Percentiles rank a stretch among this genome's conserved stretches.
Evolutionary conservation across 1,140 invertebrate species (phyloP).

Genomic region (Papilio aristodemus): DNA sequence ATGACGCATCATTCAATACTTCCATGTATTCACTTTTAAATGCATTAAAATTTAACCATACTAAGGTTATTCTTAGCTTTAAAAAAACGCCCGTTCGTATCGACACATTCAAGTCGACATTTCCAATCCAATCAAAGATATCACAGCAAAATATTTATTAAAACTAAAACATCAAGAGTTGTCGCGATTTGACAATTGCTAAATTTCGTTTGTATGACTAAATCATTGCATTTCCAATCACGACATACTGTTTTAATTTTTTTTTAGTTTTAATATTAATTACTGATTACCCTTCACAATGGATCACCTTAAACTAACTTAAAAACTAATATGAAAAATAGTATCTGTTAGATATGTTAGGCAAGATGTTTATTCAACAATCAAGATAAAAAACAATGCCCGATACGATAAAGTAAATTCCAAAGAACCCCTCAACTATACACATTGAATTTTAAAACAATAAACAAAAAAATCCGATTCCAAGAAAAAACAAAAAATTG

Average conservation of each 20-base stretch:
- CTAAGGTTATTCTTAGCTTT: not conserved
- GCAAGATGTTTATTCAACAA: too few relatives aligned
- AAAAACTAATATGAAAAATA: not conserved
- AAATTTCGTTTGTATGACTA: too few relatives aligned
- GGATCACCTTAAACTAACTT: conserved; percentile 33
- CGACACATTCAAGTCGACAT: not conserved
- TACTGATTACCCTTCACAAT: conserved; percentile 24
- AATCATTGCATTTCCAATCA: too few relatives aligned
- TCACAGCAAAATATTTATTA: conserved; percentile 37
- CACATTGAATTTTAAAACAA: too few relatives aligned
- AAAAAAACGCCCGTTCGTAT: not conserved
- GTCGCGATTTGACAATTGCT: not conserved
- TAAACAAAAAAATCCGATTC: too few relatives aligned
- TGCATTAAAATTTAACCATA: not conserved
- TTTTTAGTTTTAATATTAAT: conserved; percentile 1
- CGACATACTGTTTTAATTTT: not conserved
- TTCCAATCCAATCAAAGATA: conserved; percentile 36
- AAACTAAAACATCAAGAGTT: not conserved
- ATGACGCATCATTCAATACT: not conserved
- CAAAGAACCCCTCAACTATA: too few relatives aligned
- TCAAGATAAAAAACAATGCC: too few relatives aligned
- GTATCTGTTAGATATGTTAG: not conserved
- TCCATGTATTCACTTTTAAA: conserved; percentile 1
- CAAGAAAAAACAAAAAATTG: too few relatives aligned
- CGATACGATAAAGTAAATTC: too few relatives aligned